phyloP scores from a whole-genome alignment of 2,797 vertebrate species.

The Borostomias antarcticus region DNA sequence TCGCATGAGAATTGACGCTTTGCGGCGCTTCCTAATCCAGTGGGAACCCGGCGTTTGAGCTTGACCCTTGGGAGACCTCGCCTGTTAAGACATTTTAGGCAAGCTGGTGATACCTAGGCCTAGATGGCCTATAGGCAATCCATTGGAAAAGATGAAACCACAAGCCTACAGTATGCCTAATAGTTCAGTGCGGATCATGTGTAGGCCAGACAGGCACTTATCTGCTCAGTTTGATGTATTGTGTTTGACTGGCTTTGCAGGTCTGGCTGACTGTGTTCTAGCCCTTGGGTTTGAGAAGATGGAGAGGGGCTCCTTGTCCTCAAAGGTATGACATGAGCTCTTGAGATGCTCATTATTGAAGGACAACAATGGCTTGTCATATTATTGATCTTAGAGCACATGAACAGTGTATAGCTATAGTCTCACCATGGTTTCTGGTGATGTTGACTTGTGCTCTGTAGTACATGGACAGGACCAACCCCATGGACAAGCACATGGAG shows the following conservation, averaged over 20 bases:
- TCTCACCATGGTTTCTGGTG: too few relatives aligned
- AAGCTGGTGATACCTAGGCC: too few relatives aligned
- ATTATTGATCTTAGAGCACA: too few relatives aligned
- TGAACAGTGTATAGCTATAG: too few relatives aligned
- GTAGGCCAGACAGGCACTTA: neutral
- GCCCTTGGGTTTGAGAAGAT: conserved; percentile 98
- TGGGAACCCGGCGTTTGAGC: too few relatives aligned
- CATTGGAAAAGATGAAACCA: neutral
- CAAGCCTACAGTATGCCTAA: neutral
- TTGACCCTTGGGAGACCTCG: too few relatives aligned
- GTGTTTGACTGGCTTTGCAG: conserved; percentile 59
- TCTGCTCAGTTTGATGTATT: neutral
- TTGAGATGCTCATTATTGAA: too few relatives aligned
- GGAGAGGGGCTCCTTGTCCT: conserved; percentile 79
- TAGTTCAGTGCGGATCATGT: neutral
- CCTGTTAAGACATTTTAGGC: too few relatives aligned
- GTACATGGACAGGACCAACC: conserved; percentile 81
- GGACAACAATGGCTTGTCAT: neutral
- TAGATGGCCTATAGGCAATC: neutral
- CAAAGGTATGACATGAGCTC: conserved; percentile 67
- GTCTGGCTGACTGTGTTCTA: conserved; percentile 88
- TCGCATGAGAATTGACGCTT: too few relatives aligned
- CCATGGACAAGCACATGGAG: conserved; percentile 90
- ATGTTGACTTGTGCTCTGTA: conserved; percentile 48
- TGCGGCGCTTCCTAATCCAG: too few relatives aligned